A percentile compares a stretch with the other conserved stretches of the same genome.
phyloP scores from a whole-genome alignment of 2,797 vertebrate genomes.

The Chrysolophus pictus region DNA sequence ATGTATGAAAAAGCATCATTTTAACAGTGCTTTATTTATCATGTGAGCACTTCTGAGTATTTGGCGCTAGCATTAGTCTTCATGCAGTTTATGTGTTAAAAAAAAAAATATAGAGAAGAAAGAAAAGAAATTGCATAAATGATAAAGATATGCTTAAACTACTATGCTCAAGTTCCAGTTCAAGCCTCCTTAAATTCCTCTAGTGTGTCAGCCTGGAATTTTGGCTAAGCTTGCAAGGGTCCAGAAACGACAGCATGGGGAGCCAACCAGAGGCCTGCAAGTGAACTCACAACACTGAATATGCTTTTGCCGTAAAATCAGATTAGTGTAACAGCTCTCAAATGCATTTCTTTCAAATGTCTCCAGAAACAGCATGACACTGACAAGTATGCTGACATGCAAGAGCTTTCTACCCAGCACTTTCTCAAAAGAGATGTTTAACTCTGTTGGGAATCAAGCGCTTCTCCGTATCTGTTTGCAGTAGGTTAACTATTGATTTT shows the following conservation, averaged over 20 bases:
- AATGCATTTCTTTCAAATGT: background rate
- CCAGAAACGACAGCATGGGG: accelerated
- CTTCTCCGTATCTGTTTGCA: background rate
- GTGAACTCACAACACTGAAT: background rate
- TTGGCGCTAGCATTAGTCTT: background rate
- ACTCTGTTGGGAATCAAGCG: background rate
- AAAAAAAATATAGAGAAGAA: background rate
- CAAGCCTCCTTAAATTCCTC: background rate
- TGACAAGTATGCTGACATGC: background rate
- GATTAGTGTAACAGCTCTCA: background rate
- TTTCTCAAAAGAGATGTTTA: background rate
- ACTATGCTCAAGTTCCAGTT: background rate
- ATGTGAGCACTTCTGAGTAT: background rate
- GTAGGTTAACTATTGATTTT: slow-evolving; percentile 55
- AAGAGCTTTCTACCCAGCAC: background rate
- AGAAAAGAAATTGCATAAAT: background rate
- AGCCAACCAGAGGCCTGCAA: background rate
- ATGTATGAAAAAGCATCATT: background rate
- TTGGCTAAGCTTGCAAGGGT: background rate
- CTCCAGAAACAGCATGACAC: background rate
- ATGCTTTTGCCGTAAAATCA: background rate
- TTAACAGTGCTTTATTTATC: background rate
- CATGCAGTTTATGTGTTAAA: background rate
- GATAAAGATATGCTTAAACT: background rate
- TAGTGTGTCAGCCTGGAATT: background rate